Evolutionary conservation across 2,113 vertebrate genomes (phyloP).

Genomic region (Melanerpes aurifrons): DNA sequence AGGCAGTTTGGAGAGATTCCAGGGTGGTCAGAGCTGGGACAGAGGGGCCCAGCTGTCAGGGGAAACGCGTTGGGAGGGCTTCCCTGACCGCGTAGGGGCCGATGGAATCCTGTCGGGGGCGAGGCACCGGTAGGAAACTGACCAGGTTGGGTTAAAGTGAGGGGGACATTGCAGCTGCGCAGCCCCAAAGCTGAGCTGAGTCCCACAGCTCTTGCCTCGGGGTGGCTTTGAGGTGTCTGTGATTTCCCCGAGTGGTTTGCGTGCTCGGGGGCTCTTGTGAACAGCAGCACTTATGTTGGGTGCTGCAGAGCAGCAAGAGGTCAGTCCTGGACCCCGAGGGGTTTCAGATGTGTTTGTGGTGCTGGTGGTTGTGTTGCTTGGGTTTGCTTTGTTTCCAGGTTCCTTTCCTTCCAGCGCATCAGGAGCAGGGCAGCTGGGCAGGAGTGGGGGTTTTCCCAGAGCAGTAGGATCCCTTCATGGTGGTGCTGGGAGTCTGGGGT

Average conservation of each 20-base stretch:
- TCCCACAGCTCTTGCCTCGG: neutral
- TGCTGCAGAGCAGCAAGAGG: neutral
- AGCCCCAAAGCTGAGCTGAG: neutral
- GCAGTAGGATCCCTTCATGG: fast-evolving
- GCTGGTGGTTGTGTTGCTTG: neutral
- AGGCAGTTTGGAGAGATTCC: too few species aligned
- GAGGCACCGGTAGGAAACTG: neutral
- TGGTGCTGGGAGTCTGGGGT: neutral
- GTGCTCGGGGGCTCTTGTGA: neutral
- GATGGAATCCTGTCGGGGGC: too few species aligned
- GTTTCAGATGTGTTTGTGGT: neutral
- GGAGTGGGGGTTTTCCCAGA: neutral
- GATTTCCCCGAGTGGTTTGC: neutral
- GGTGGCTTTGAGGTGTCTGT: neutral
- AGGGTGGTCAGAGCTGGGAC: neutral
- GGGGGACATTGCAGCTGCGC: fast-evolving
- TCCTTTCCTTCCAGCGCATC: neutral
- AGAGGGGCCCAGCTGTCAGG: too few species aligned
- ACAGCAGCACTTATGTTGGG: neutral
- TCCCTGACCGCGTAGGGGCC: too few species aligned
- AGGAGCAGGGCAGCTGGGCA: neutral
- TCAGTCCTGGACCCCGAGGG: neutral
- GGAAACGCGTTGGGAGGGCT: neutral
- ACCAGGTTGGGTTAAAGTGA: fast-evolving
- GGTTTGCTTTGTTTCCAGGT: neutral